Evolutionary conservation across 2,113 vertebrate species (phyloP), one percentile per base, ranked within the genome.

Genomic region (Paedocypris sp.): DNA sequence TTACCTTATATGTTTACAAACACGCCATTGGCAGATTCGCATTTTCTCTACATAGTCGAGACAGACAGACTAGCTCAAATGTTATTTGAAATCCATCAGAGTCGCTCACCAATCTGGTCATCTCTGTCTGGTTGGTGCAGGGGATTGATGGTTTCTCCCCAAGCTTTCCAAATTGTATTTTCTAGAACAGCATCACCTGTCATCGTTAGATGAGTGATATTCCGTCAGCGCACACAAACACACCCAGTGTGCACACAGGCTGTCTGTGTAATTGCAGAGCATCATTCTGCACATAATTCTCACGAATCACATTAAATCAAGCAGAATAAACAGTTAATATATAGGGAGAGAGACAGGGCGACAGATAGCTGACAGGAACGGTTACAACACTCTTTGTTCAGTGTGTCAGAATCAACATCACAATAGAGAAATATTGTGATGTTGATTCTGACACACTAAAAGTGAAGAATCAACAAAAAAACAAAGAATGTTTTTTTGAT

Each of bases 31-130:
- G 36, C 33, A 62, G 11, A 18, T 60, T 36, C 6, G 2, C n/a
- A n/a, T n/a, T 56, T 18, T 42, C 8, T 26, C n/a, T 26, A 26
- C 33, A 25, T 36, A 15, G 33, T 29, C 31, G 48, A 23, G 33
- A 57, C 5, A 31, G 31, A 31, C 48, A 57, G 38, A 31, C 38
- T 13, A 31, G 16, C 16, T 57, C n/a, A 43, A 57, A 43, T 57
- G 38, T 29, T 43, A 13, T 43, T 57, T 57, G 13, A 57, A 31
- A 57, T 43, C 38, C 53, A 57, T 57, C 25, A 32, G 38, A 36
- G 19, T 43, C 53, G 29, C 53, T 5, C 38, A 7, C 11, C 28
- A 18, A 26, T 51, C 29, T 51, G 19, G 53, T 43, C 35, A 19
- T 31, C 5, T 54, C 11, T 22, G 36, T 20, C 53, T 31, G 53